phyloP scores from a whole-genome alignment of 2,113 vertebrate species.

The Tachysurus vachellii region DNA sequence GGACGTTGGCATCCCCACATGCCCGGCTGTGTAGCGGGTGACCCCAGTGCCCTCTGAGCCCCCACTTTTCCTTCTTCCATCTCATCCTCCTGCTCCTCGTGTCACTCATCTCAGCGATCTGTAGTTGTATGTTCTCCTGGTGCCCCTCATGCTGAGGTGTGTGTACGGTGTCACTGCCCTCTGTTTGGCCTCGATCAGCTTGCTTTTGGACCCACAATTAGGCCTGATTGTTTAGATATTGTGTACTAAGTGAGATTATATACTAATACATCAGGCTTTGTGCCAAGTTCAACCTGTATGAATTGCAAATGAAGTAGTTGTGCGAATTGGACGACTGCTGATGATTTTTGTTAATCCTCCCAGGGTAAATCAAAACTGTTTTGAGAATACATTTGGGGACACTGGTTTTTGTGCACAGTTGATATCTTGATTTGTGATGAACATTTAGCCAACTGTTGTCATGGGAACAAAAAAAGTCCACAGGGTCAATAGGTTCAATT shows the following conservation, averaged over 20 bases:
- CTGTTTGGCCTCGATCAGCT: slow-evolving; percentile 27
- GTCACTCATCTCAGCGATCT: slow-evolving; percentile 32
- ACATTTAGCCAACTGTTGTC: slow-evolving; percentile 1
- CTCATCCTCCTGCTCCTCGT: slow-evolving; percentile 31
- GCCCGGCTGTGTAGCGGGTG: slow-evolving; percentile 37
- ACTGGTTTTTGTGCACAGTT: neutral
- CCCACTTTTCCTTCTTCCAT: slow-evolving; percentile 4
- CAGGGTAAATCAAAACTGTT: neutral
- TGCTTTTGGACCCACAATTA: slow-evolving; percentile 10
- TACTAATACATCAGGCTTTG: neutral
- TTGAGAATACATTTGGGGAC: neutral
- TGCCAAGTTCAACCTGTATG: slow-evolving; percentile 5
- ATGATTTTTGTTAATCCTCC: neutral
- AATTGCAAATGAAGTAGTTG: neutral
- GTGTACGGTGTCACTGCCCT: slow-evolving; percentile 22
- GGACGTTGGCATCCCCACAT: slow-evolving; percentile 48
- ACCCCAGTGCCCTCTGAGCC: slow-evolving; percentile 42
- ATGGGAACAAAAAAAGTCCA: neutral
- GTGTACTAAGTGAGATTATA: slow-evolving; percentile 26
- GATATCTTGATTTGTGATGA: neutral
- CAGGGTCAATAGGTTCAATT: neutral
- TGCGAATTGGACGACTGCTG: neutral
- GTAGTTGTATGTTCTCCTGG: neutral
- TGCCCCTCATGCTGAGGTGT: slow-evolving; percentile 6
- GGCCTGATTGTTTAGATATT: slow-evolving; percentile 3